Conservation (phyloP, 2,113 vertebrate species). For the Cyanoramphus novaezelandiae region DNA sequence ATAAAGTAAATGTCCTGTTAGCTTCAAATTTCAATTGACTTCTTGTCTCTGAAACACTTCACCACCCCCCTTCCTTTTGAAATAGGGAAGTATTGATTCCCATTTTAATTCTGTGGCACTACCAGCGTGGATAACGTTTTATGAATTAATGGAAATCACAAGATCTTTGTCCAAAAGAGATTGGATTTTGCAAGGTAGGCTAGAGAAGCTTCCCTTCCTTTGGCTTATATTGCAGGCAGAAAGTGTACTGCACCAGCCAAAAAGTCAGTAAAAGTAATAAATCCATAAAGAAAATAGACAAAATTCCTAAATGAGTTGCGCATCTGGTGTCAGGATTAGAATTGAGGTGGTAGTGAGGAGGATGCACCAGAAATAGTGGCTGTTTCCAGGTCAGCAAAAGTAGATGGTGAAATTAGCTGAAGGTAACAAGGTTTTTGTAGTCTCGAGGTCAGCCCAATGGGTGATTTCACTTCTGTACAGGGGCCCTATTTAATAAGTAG, state of each 20-base stretch:
- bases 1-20: neutral
- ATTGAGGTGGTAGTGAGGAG: neutral
- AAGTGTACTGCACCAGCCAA: neutral
- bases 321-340: neutral
- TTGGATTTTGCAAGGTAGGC: neutral
- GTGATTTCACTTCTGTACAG: neutral
- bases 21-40: neutral
- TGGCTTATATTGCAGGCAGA: neutral
- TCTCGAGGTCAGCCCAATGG: neutral
- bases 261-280: neutral
- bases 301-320: neutral
- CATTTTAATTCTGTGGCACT: neutral
- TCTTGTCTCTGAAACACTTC: neutral
- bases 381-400: neutral
- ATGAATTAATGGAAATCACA: neutral
- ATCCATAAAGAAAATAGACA: neutral
- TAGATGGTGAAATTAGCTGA: neutral
- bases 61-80: neutral
- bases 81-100: neutral
- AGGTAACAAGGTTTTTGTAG: neutral
- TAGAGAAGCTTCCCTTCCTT: neutral
- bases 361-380: neutral
- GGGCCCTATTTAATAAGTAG: neutral
- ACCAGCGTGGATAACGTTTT: neutral
- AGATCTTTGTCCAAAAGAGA: neutral